Conservation (phyloP, 2,797 vertebrate genomes). For the Meda fulgida region DNA sequence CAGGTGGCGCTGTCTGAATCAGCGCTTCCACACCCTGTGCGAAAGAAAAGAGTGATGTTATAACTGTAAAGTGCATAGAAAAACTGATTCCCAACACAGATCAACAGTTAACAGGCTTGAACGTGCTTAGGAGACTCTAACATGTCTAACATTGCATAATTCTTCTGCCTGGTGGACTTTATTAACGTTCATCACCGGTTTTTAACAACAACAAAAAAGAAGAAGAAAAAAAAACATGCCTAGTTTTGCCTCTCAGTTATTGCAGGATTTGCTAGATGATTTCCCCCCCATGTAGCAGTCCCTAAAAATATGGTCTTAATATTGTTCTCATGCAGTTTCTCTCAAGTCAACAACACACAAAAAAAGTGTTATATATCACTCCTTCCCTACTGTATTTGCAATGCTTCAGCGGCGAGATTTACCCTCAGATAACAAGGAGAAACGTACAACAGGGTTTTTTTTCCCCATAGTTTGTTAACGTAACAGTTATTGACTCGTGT, state of each 20-base stretch:
- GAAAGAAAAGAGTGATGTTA: background rate
- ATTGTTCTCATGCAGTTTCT: constrained; percentile 26
- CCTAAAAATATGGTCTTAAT: constrained; percentile 45
- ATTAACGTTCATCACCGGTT: background rate
- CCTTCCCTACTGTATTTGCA: background rate
- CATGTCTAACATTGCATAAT: constrained; percentile 7
- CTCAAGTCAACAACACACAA: constrained; percentile 32
- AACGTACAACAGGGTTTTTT: background rate
- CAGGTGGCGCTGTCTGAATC: constrained; percentile 34
- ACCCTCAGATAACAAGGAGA: background rate
- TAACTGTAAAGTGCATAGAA: constrained; percentile 6
- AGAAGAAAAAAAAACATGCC: background rate
- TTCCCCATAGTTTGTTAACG: background rate
- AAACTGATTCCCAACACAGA: constrained; percentile 1
- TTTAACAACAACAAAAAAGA: background rate
- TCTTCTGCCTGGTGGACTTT: background rate
- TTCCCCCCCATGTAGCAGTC: background rate
- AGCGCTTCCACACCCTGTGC: constrained; percentile 20
- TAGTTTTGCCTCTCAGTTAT: background rate
- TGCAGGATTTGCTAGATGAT: constrained; percentile 25
- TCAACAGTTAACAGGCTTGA: constrained; percentile 21
- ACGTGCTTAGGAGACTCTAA: background rate
- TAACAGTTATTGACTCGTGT: constrained; percentile 6
- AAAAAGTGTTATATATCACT: background rate
- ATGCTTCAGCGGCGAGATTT: constrained; percentile 30